Base-by-base conservation (phyloP, 2,797 vertebrate genomes). In the Phrynocephalus vlangalii region DNA sequence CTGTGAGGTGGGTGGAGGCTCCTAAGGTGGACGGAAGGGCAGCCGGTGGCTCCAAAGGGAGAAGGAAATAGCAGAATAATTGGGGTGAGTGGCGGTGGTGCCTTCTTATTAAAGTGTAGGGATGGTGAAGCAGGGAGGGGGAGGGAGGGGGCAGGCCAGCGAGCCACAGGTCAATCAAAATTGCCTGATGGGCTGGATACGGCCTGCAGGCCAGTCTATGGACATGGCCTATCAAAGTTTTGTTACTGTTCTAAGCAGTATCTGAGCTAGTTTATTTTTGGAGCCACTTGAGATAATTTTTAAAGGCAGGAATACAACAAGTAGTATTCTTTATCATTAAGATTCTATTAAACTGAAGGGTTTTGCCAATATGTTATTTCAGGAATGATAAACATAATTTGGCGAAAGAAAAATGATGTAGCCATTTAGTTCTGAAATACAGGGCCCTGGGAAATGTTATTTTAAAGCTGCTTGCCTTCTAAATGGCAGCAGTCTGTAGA, bases 391-490 rank as follows among this genome's bases (percentile, higher is more conserved):
- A 82, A 88, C 90, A 95, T 95, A 95, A 96, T 95, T 96, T 95
- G 91, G 33, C 82, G 86, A 90, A 90, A 88, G 91, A 94, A 90
- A 93, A 94, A 94, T 93, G 86, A 33, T 60, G 20, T 80, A 84
- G 88, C 79, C 88, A 94, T 94, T 92, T 95, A 91, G 92, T 83
- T 87, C 15, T 22, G 92, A 96, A 96, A 95, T 87, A 88, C 33
- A 94, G 89, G 94, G 94, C 95, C 90, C 93, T 90, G 80, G 94
- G 91, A 96, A 96, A 96, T 91, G 90, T 96, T 95, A 91, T 95
- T 96, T 96, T 92, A 96, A 95, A 96, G 94, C 93, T 93, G 91
- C 95, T 96, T 96, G 92, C 93, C 96, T 96, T 96, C 96, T 96
- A 96, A 96, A 96, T 96, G 94, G 93, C 93, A 94, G 92, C 77